Percentiles rank a stretch among this genome's conserved stretches.
phyloP scores from a whole-genome alignment of 2,888 invertebrate species.

The Machimus rusticus region DNA sequence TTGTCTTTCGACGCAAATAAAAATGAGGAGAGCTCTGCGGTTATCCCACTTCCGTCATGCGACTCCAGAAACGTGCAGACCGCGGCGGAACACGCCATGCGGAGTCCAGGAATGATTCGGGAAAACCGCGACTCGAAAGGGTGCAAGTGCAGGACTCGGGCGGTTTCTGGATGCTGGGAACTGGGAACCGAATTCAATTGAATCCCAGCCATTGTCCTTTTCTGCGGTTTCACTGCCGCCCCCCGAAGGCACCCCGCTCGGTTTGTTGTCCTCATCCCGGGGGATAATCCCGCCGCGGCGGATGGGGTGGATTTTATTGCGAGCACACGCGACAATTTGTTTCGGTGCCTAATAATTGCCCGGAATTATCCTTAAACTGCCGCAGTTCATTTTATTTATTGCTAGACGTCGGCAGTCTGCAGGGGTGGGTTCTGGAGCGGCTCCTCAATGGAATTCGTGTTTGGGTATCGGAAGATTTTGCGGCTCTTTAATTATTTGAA shows the following conservation, averaged over 20 bases:
- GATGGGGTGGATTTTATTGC: neutral
- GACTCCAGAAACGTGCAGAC: neutral
- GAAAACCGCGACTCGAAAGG: neutral
- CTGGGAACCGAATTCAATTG: slow-evolving; percentile 40
- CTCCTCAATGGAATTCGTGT: neutral
- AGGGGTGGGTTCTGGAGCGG: neutral
- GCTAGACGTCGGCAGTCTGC: neutral
- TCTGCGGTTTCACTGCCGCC: slow-evolving; percentile 37
- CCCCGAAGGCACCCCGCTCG: neutral
- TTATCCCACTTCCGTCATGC: slow-evolving; percentile 34
- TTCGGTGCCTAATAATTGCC: slow-evolving; percentile 35
- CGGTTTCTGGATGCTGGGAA: neutral
- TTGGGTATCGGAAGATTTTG: neutral
- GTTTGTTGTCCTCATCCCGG: neutral
- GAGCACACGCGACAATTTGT: slow-evolving; percentile 46
- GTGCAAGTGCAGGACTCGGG: neutral
- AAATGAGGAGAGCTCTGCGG: neutral
- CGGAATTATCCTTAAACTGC: slow-evolving; percentile 8
- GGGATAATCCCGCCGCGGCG: neutral
- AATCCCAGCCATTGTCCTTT: slow-evolving; percentile 38
- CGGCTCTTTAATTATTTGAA: neutral
- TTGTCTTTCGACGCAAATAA: slow-evolving; percentile 25
- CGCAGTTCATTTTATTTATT: neutral
- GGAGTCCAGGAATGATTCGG: neutral
- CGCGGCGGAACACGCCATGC: neutral